Base-by-base conservation (phyloP, 2,797 vertebrate species). In the Paedocypris micromegethes region DNA sequence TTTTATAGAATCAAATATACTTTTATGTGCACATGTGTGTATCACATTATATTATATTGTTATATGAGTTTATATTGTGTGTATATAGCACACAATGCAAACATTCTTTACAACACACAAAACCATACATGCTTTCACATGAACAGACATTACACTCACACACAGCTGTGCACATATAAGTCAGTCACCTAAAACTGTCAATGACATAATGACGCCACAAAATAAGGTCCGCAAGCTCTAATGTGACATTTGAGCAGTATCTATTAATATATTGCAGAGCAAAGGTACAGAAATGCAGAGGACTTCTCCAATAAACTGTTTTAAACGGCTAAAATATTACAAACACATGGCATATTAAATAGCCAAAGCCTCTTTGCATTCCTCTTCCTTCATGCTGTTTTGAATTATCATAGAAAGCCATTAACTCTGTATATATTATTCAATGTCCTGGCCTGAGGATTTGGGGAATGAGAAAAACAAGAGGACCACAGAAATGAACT, bases 401-500 rank as follows among this genome's bases (percentile, higher is more conserved):
- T 63, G 41, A 52, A 72, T 66, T 68, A 49, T 63, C 68, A 60
- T 44, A 52, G 65, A 67, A 61, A 67, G 41, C 45, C 58, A 67
- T 69, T 60, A 69, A 61, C 51, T 54, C 39, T 37, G 38, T 61
- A 46, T 70, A 56, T 61, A 52, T 65, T 66, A 68, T 50, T 68
- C 40, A 23, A 41, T 43, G 48, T 63, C 51, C 37, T 51, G 66
- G 63, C 63, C 70, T 63, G 58, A 40, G 49, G 58, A 72, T 72
- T 58, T 66, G 42, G 41, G n/a, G 40, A 63, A 9, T 23, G 23
- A 23, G 6, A 69, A 66, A 59, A 65, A 71, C 41, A 54, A 57
- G 58, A 68, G 37, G 41, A 55, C 45, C 59, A 59, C 50, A 66
- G 57, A 70, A 65, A 70, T 75, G 68, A 68, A 68, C 72, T 74